Percentiles rank a stretch among this genome's conserved stretches.
Conservation (phyloP, 2,113 vertebrate genomes). For the Smithornis capensis region DNA sequence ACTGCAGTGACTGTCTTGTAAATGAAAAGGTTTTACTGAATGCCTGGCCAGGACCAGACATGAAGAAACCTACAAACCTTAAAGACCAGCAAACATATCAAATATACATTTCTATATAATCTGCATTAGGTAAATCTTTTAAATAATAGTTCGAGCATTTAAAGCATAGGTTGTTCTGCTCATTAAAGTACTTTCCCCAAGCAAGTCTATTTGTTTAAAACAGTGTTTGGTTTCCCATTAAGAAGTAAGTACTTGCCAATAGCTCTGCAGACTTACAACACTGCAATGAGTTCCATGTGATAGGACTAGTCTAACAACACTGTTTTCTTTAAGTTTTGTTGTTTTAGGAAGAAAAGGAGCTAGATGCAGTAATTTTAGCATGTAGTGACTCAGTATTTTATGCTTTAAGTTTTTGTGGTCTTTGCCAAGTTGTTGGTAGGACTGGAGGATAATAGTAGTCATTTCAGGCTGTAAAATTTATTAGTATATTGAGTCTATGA, state of each 20-base stretch:
- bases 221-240: constrained; percentile 1
- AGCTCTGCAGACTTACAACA: not conserved
- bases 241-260: constrained; percentile 15
- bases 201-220: constrained; percentile 16
- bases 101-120: not conserved
- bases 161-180: not conserved
- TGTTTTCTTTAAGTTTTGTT: not conserved
- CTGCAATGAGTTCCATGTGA: constrained; percentile 45
- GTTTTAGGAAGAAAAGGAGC: not conserved
- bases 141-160: not conserved
- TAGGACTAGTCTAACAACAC: not conserved
- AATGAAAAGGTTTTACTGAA: not conserved
- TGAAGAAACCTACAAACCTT: not conserved
- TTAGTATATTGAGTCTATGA: not conserved
- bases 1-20: not conserved
- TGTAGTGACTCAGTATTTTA: not conserved
- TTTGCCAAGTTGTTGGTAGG: not conserved
- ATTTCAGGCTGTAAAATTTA: not conserved
- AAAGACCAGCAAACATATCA: not conserved
- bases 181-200: not conserved
- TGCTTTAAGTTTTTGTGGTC: not conserved
- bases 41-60: not conserved
- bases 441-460: not conserved
- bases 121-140: not conserved
- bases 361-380: not conserved